Evolutionary conservation across 1,140 invertebrate species (phyloP), one percentile per base, ranked within the genome.

Genomic region (Pteromalus puparum): DNA sequence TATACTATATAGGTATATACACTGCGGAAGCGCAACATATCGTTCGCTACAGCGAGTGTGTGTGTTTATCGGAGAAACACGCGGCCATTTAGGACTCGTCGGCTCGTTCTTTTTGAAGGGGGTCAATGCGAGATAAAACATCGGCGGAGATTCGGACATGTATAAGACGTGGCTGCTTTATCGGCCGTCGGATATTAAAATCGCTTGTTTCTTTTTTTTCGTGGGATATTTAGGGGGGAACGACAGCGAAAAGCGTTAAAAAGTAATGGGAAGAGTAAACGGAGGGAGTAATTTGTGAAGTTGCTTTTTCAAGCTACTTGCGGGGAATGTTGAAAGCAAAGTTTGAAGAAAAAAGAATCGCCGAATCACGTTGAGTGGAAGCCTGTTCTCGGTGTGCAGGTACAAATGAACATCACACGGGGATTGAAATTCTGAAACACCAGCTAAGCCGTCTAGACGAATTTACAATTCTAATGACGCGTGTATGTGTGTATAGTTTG

Each of bases 401-500:
- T 42, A 74, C 68, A 42, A 46, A 67, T 4, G 30, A 68, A 67
- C 30, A 75, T 46, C 67, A 68, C n/a, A 74, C 21, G 65, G n/a
- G 65, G 24, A 48, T 83, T 10, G 28, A 24, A 83, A 70, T 70
- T 46, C 26, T 24, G n/a, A 30, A 77, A 53, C 10, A 77, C 42
- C 87, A 46, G 26, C 68, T 30, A 24, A 15, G 53, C 1, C 65
- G 30, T 75, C 48, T 65, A 75, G 68, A 77, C 68, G 73, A 48
- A 83, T 77, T 13, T 77, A 70, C n/a, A 48, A 77, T 70, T 83
- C 61, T 70, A 77, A 77, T 77, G 81, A 82, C 74, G 18, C 38
- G 15, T 76, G 48, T 7, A 7, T 74, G 26, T 7, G 18, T 74
- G 26, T 28, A 73, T 46, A 70, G 21, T 30, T 77, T 48, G n/a